Evolutionary conservation across 1,140 invertebrate genomes (phyloP), one percentile per base, ranked within the genome.

Genomic region (Lepidotrigona ventralis): DNA sequence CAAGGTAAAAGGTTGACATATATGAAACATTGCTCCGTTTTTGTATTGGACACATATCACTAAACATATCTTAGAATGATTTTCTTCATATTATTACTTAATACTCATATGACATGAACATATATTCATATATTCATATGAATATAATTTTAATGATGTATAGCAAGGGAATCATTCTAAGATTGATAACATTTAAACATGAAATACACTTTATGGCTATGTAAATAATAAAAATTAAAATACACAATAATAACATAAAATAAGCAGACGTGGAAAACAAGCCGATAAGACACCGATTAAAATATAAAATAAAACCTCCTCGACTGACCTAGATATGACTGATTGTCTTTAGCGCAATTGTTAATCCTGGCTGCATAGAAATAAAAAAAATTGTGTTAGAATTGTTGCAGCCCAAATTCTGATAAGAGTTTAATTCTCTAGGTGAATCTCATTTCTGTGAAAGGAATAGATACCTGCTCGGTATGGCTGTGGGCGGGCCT

Each of bases 401-500:
- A 23, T 58, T 76, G 17, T 63, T 77, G 58, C 60, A 73, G 17
- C 9, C 53, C 23, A 29, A 66, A 71, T 3, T 29, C 71, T 80
- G 72, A 68, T 60, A 53, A 85, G 15, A 26, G 23, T 76, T 58
- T 33, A 73, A 74, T 70, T 58, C 3, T 46, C 14, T 58, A 12
- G 17, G 54, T 8, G 53, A 3, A 66, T 26, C 21, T 78, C 68
- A 19, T 54, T 68, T n/a, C 6, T 5, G 3, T 15, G 17, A 8
- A 68, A 63, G 11, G 1, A 0, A 69, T 70, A 58, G 14, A 54
- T 85, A 93, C 92, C 92, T 93, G 90, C 85, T 92, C 74, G 91
- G 89, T 90, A 93, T 90, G 81, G 92, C 92, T 90, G 94, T 94
- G 90, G 93, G 93, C 92, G 95, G 95, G 94, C 95, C 95, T 91